Evolutionary conservation across 2,888 invertebrate genomes (phyloP), one percentile per base, ranked within the genome.

Genomic region (Drosophila putrida): DNA sequence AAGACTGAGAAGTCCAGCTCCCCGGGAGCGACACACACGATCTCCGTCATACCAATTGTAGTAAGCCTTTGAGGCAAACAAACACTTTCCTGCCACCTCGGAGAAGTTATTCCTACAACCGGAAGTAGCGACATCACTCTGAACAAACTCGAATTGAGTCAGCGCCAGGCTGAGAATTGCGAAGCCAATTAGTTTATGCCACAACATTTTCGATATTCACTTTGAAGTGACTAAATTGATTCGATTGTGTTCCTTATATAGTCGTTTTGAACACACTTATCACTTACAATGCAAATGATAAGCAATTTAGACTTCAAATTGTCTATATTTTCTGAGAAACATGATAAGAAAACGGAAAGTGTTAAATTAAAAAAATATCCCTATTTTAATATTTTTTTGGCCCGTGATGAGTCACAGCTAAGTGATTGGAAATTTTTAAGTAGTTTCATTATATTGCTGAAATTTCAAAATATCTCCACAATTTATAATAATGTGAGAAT

Each of bases 41-140:
- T 83, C 86, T 4, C 74, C 79, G 31, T 83, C 77, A 6, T n/a
- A 86, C 75, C 86, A 31, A 31, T 5, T 6, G 6, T 8, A 31
- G 6, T 31, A 31, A 2, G 31, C 2, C 2, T 6, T 6, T 2
- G 31, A 8, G 31, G 31, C 31, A 6, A 6, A 31, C 31, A 31
- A 2, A 6, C 31, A 31, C 31, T 31, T 31, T 6, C 20, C 20
- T 20, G 44, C 64, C 44, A 80, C 62, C 6, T 10, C 15, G 1
- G 36, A 41, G 27, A 74, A 82, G 35, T 69, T 60, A 0, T 10
- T 35, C 4, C 49, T 43, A n/a, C 82, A 82, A 13, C 4, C 41
- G 43, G 20, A 4, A 0, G 53, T 10, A 4, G 13, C 47, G 9
- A 53, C n/a, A 15, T 66, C 54, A n/a, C n/a, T n/a, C n/a, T n/a